Base-by-base conservation (phyloP, 2,797 vertebrate species). In the Urosaurus nigricauda region DNA sequence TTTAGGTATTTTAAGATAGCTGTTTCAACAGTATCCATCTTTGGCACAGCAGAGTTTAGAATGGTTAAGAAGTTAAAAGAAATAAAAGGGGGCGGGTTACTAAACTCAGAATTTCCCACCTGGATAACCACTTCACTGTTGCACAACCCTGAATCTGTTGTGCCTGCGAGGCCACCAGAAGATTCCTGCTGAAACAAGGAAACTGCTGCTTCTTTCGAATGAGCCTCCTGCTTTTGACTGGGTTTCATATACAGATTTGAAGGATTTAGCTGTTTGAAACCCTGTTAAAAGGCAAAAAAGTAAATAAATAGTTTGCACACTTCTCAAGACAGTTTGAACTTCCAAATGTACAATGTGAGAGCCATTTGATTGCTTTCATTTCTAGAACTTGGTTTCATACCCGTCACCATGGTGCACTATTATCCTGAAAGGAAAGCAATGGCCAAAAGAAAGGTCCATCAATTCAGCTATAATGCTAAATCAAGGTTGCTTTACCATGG, bases 221-320 rank as follows among this genome's bases (percentile, higher is more conserved):
- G 85, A 88, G 40, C 9, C 2, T 89, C 86, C 0, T 82, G 84
- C 17, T 79, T 89, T 9, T 24, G 81, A 79, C 84, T 87, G 74
- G 94, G 83, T 60, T 90, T 91, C 26, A 96, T 29, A 65, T 97
- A 97, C 35, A 96, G 91, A 63, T 94, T 91, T 5, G 90, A 95
- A 35, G 94, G 96, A 85, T 97, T 97, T 83, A 96, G 87, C 4
- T 96, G 93, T 89, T 78, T 79, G 79, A 96, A 97, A 63, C 94
- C 96, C 97, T 97, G 88, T 43, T 77, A 93, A n/a, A 70, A 89
- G 86, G 70, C 87, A 90, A 88, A 74, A 88, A 74, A 5, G 43
- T 58, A 0, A 65, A 79, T 19, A 87, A 90, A 79, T 0, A 1
- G 0, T 0, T 1, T 87, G 37, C 37, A 3, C 32, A 87, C 19